Percentiles rank a stretch among this genome's conserved stretches.
phyloP scores from a whole-genome alignment of 2,797 vertebrate species.

The Diplodus sargus region DNA sequence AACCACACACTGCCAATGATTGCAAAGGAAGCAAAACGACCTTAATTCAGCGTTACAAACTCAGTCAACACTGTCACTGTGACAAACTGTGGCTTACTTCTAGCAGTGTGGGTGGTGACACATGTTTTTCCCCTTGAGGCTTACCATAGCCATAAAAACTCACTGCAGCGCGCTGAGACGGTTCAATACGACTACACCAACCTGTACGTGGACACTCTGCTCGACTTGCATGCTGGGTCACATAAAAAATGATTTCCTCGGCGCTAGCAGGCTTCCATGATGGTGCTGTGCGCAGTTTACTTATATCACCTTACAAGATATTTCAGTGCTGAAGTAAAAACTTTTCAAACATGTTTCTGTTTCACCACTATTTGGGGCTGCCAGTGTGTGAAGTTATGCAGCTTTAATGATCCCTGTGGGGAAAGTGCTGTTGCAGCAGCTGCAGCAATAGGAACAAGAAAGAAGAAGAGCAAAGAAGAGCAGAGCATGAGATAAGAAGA shows the following conservation, averaged over 20 bases:
- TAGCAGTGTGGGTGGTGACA: constrained; percentile 38
- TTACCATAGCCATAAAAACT: constrained; percentile 8
- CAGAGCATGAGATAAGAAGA: constrained; percentile 45
- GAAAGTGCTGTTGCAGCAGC: constrained; percentile 59
- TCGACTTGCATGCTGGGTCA: constrained; percentile 22
- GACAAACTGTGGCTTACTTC: constrained; percentile 52
- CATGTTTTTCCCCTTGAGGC: constrained; percentile 11
- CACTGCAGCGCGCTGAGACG: constrained; percentile 7
- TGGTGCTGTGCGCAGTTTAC: constrained; percentile 29
- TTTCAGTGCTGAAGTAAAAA: constrained; percentile 35
- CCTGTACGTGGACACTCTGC: constrained; percentile 7
- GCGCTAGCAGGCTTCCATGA: constrained; percentile 12
- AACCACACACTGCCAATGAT: constrained; percentile 1
- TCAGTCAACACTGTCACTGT: constrained; percentile 31
- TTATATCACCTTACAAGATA: constrained; percentile 37
- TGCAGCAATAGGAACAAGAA: constrained; percentile 45
- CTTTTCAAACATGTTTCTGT: constrained; percentile 55
- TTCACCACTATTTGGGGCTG: constrained; percentile 55
- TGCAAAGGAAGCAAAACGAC: constrained; percentile 18
- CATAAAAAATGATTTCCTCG: constrained; percentile 17
- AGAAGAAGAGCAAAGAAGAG: constrained; percentile 44
- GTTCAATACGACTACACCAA: constrained; percentile 9
- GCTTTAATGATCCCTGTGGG: constrained; percentile 73
- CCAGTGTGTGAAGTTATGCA: constrained; percentile 57
- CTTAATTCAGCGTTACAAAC: constrained; percentile 30